Evolutionary conservation across 2,113 vertebrate genomes (phyloP).

Genomic region (Cyprinodon variegatus): DNA sequence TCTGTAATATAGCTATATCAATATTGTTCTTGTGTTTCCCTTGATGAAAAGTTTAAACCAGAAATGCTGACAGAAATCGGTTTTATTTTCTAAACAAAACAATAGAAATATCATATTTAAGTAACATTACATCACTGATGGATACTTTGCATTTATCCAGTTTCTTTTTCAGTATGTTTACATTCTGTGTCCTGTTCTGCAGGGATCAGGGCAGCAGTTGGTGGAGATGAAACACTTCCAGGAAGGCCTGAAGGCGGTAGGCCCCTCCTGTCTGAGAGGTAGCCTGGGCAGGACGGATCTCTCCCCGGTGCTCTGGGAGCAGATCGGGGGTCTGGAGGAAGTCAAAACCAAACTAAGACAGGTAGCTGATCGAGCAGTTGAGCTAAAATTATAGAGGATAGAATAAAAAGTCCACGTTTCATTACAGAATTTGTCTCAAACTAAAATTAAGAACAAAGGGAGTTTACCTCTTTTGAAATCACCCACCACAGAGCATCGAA

Average conservation of each 20-base stretch:
- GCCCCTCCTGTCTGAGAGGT: slow-evolving; percentile 87
- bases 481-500: slow-evolving; percentile 85
- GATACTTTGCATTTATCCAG: not conserved
- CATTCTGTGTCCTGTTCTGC: not conserved
- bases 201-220: slow-evolving; percentile 73
- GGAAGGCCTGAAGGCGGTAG: slow-evolving; percentile 86
- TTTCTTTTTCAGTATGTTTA: not conserved
- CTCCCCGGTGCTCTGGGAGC: slow-evolving; percentile 86
- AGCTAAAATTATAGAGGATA: not conserved
- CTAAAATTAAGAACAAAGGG: not conserved
- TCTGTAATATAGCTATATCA: no score
- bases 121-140: no score
- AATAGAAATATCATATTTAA: no score
- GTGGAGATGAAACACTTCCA: slow-evolving; percentile 84
- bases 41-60: no score
- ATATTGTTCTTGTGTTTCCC: no score
- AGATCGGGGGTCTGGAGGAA: slow-evolving; percentile 93
- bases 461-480: not conserved
- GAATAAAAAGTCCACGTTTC: not conserved
- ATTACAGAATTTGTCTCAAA: not conserved
- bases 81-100: no score
- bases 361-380: slow-evolving; percentile 69
- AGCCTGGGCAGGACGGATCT: slow-evolving; percentile 85
- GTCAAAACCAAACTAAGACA: slow-evolving; percentile 91
- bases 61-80: no score